Conservation (phyloP, 1,140 invertebrate species). For the Ceratina japonica region DNA sequence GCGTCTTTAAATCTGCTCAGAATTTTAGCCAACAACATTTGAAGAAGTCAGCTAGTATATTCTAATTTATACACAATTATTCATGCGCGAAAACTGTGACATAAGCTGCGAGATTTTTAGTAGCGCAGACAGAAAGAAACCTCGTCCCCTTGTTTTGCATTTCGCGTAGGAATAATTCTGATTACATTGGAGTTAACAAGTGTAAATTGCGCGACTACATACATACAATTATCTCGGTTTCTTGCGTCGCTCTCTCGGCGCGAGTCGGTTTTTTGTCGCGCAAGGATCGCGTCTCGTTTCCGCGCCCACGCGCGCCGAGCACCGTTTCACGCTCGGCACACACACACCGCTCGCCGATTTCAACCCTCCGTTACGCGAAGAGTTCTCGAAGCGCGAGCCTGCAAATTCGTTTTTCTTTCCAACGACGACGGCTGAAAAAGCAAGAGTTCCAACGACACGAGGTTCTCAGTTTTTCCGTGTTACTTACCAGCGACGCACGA, state of each 20-base stretch:
- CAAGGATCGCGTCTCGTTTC: background rate
- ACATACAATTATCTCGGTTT: background rate
- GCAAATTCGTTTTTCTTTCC: too few species aligned
- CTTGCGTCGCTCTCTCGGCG: background rate
- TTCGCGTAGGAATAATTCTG: background rate
- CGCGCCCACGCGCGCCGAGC: background rate
- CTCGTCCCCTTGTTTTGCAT: background rate
- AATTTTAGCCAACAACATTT: too few species aligned
- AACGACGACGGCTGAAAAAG: too few species aligned
- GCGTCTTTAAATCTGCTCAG: too few species aligned
- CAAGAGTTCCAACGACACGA: too few species aligned
- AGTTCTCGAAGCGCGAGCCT: too few species aligned
- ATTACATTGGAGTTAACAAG: background rate
- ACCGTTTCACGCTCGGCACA: background rate
- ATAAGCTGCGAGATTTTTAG: too few species aligned
- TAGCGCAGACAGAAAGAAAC: background rate
- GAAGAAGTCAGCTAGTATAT: too few species aligned
- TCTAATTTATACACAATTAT: too few species aligned
- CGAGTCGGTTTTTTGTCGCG: background rate
- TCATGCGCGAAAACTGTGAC: too few species aligned
- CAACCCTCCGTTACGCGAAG: background rate
- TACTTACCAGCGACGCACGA: too few species aligned
- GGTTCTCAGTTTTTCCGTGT: too few species aligned
- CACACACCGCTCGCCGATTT: background rate
- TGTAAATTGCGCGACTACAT: background rate